Conservation (phyloP, 1,140 invertebrate species). For the Drosophila burlai region DNA sequence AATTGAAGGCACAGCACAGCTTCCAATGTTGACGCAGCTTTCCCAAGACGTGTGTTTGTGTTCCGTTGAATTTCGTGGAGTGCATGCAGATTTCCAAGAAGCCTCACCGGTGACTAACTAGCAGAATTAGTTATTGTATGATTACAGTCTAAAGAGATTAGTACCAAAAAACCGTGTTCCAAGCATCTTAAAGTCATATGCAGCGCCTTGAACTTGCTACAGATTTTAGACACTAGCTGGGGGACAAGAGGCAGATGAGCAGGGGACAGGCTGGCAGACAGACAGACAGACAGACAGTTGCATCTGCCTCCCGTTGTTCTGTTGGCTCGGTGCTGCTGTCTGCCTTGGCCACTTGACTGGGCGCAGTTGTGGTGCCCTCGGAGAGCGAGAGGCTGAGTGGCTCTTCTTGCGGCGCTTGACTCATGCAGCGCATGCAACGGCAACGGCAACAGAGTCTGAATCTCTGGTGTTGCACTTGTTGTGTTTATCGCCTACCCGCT, state of each 20-base stretch:
- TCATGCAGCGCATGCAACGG: slow-evolving; percentile 64
- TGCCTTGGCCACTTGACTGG: slow-evolving; percentile 44
- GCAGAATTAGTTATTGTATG: background rate
- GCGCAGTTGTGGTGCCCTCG: slow-evolving; percentile 19
- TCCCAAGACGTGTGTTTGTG: slow-evolving; percentile 5
- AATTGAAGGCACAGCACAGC: slow-evolving; percentile 40
- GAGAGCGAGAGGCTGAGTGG: slow-evolving; percentile 19
- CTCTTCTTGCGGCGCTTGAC: slow-evolving; percentile 76
- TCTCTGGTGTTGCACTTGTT: slow-evolving; percentile 36
- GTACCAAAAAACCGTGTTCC: background rate
- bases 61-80: slow-evolving; percentile 21
- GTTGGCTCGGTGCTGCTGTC: slow-evolving; percentile 22
- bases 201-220: slow-evolving; percentile 43
- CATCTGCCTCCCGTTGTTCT: slow-evolving; percentile 54
- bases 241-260: background rate
- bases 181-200: background rate
- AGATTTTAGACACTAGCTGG: background rate
- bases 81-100: slow-evolving; percentile 6
- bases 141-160: background rate
- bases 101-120: background rate
- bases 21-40: slow-evolving; percentile 28
- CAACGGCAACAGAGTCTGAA: slow-evolving; percentile 1
- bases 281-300: slow-evolving; percentile 41
- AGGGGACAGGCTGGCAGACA: slow-evolving; percentile 8
- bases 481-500: slow-evolving; percentile 51